Percentiles rank a stretch among this genome's conserved stretches.
Conservation (phyloP, 2,888 invertebrate genomes). For the Plusia festucae region DNA sequence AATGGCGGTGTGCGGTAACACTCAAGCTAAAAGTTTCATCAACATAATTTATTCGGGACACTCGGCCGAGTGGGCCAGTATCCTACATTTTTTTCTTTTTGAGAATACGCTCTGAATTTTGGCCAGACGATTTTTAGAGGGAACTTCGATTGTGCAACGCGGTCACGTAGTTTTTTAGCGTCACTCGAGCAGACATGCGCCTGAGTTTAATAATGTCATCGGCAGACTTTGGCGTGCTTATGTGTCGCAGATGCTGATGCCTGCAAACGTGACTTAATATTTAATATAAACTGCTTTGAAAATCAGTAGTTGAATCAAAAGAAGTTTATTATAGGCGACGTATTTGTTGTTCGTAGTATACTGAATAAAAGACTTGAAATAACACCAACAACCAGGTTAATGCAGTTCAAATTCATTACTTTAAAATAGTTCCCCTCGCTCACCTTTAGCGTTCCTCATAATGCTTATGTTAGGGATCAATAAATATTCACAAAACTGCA, state of each 20-base stretch:
- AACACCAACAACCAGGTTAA: neutral
- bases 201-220: slow-evolving; percentile 86
- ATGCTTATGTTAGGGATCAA: slow-evolving; percentile 51
- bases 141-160: slow-evolving; percentile 77
- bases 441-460: slow-evolving; percentile 29
- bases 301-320: slow-evolving; percentile 10
- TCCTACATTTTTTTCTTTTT: slow-evolving; percentile 79
- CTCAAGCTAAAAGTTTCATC: slow-evolving; percentile 83
- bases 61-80: slow-evolving; percentile 74
- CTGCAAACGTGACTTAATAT: slow-evolving; percentile 64
- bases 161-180: slow-evolving; percentile 86
- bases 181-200: slow-evolving; percentile 82
- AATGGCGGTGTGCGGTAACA: slow-evolving; percentile 67
- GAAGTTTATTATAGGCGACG: neutral
- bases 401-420: slow-evolving; percentile 2
- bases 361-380: neutral
- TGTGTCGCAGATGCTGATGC: slow-evolving; percentile 45
- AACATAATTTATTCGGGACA: slow-evolving; percentile 87
- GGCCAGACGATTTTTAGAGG: slow-evolving; percentile 77
- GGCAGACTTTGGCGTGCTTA: slow-evolving; percentile 65
- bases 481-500: slow-evolving; percentile 64
- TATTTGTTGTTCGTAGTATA: too few relatives aligned
- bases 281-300: slow-evolving; percentile 36
- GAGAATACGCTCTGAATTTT: slow-evolving; percentile 76
- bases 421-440: slow-evolving; percentile 2